Percentiles rank a stretch among this genome's conserved stretches.
Conservation (phyloP, 2,113 vertebrate species). For the Semicossyphus pulcher region DNA sequence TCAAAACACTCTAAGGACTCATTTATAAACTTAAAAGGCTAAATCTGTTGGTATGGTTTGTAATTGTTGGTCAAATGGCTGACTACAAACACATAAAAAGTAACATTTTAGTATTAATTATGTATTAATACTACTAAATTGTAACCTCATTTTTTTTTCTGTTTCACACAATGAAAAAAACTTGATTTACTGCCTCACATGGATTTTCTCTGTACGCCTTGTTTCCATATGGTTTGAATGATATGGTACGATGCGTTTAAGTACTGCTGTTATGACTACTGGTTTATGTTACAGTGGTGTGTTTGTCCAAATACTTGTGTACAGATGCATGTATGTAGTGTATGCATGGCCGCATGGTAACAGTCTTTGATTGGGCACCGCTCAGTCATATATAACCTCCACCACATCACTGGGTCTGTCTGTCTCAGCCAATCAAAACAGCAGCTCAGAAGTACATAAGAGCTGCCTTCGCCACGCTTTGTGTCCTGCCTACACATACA, state of each 20-base stretch:
- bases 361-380: conserved; percentile 72
- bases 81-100: too few species aligned
- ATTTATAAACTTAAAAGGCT: too few species aligned
- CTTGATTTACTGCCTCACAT: background rate
- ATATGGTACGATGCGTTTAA: background rate
- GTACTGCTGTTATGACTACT: background rate
- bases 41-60: too few species aligned
- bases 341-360: conserved; percentile 71
- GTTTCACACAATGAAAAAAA: background rate
- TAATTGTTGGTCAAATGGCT: too few species aligned
- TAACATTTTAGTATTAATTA: too few species aligned
- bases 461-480: conserved; percentile 23
- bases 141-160: too few species aligned
- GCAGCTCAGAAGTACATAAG: conserved; percentile 42
- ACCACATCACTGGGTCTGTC: conserved; percentile 43
- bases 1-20: too few species aligned
- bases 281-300: background rate
- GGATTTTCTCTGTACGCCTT: background rate
- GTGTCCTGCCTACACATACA: conserved; percentile 32
- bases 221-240: background rate
- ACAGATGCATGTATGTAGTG: conserved; percentile 13
- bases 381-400: conserved; percentile 64
- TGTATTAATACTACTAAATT: too few species aligned
- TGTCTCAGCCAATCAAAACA: conserved; percentile 69
- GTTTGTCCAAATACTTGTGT: background rate